phyloP scores from a whole-genome alignment of 1,140 invertebrate species.

The Lucilia sericata region DNA sequence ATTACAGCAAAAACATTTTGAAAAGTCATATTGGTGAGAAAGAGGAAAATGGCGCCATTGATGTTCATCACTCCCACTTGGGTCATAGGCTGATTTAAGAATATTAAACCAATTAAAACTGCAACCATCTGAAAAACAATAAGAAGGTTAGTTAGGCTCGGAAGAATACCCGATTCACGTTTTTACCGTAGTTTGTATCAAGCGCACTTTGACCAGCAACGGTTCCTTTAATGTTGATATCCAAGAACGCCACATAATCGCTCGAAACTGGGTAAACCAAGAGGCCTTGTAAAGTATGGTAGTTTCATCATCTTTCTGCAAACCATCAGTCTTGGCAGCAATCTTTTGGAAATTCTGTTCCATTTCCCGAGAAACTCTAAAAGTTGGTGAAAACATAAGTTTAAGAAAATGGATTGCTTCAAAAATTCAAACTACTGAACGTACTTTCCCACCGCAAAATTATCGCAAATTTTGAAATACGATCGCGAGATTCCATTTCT shows the following conservation, averaged over 20 bases:
- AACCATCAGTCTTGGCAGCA: slow-evolving; percentile 60
- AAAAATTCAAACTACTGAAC: neutral
- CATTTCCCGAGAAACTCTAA: slow-evolving; percentile 69
- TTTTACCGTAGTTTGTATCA: slow-evolving; percentile 88
- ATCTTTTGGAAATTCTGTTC: slow-evolving; percentile 60
- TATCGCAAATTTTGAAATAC: slow-evolving; percentile 84
- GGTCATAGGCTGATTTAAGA: slow-evolving; percentile 85
- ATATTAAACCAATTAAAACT: slow-evolving; percentile 88
- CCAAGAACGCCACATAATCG: slow-evolving; percentile 92
- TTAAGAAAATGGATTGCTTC: neutral
- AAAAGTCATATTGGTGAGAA: slow-evolving; percentile 94
- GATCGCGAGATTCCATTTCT: slow-evolving; percentile 80
- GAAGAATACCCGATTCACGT: too few relatives aligned
- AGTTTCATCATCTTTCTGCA: slow-evolving; percentile 66
- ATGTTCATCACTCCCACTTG: slow-evolving; percentile 95
- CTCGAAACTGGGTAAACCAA: slow-evolving; percentile 89
- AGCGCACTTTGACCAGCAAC: slow-evolving; percentile 86
- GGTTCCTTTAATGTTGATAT: slow-evolving; percentile 90
- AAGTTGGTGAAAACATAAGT: neutral
- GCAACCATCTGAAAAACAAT: slow-evolving; percentile 79
- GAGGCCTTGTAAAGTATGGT: slow-evolving; percentile 79
- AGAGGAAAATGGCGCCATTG: slow-evolving; percentile 94
- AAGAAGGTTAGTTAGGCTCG: too few relatives aligned
- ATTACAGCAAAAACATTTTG: slow-evolving; percentile 92
- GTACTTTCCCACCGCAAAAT: slow-evolving; percentile 74